Evolutionary conservation across 2,797 vertebrate genomes (phyloP).

Genomic region (Molossus molossus): DNA sequence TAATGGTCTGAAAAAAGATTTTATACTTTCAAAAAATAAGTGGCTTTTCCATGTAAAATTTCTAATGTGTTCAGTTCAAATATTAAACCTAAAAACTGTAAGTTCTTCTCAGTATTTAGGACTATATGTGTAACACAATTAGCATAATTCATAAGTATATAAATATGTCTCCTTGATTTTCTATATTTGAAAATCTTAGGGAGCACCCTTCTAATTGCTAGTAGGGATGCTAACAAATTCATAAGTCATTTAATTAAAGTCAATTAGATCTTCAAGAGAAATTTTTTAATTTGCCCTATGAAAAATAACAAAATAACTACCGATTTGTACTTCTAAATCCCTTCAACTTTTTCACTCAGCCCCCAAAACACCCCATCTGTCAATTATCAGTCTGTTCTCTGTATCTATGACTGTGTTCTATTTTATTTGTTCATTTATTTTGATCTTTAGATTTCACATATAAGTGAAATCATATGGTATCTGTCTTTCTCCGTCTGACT

Average conservation of each 20-base stretch:
- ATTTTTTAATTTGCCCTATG: neutral
- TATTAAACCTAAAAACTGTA: constrained; percentile 9
- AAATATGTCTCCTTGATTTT: neutral
- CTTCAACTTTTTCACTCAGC: neutral
- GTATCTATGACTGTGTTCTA: neutral
- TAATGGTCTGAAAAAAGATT: constrained; percentile 45
- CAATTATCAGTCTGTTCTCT: neutral
- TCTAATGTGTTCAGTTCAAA: constrained; percentile 53
- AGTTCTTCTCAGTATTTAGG: constrained; percentile 36
- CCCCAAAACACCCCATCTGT: too few species aligned
- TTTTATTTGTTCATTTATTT: neutral
- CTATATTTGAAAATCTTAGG: constrained; percentile 4
- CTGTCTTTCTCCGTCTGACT: neutral
- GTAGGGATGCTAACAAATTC: neutral
- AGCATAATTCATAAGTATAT: neutral
- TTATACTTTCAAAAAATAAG: constrained; percentile 14
- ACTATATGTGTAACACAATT: neutral
- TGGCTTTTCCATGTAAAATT: constrained; percentile 29
- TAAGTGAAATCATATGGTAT: neutral
- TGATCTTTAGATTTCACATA: neutral
- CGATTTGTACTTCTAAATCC: neutral
- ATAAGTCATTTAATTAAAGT: neutral
- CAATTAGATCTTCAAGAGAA: neutral
- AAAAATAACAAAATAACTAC: neutral
- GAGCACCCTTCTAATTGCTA: neutral